Evolutionary conservation across 1,140 invertebrate species (phyloP), one percentile per base, ranked within the genome.

Genomic region (Lucilia cuprina): DNA sequence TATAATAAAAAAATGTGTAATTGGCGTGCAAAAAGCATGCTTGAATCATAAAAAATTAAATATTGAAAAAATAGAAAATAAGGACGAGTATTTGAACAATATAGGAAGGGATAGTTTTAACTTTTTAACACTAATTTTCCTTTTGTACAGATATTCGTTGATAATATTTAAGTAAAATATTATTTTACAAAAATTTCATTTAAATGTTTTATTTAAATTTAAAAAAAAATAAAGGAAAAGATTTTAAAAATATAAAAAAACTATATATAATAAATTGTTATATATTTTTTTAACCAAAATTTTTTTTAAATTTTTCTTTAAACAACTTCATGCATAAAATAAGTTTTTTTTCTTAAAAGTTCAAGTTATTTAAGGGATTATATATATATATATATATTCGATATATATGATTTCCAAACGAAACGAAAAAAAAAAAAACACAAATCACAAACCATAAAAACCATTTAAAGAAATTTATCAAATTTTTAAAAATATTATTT

Each of bases 381-480:
- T 41, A 8, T 41, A 41, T n/a, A n/a, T n/a, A n/a, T n/a, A 13
- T 25, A 34, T 25, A 10, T 21, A 25, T 25, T 49, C 25, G 25
- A 30, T 30, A 30, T 30, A 30, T n/a, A n/a, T 80, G n/a, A 25
- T 34, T 41, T 41, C 10, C 10, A 8, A 30, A 75, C 25, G n/a
- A 25, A 50, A 41, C 10, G 10, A 41, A 41, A 41, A 41, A 3
- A 3, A 47, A 34, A 25, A 12, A 25, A 74, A 74, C 0, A 74
- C 12, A 74, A 74, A 55, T 17, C 75, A 84, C 84, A 84, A 82
- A 84, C 74, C 84, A 84, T 47, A 84, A 75, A 74, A 70, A 82
- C 41, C 34, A 35, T 35, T 35, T 34, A 78, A 19, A 78, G 47
- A 7, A 49, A 34, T 49, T 12, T 80, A 30, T 75, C 25, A 41